These are phyloP conservation scores for Drosophila melanica DNA, from an alignment of 1,140 invertebrate species.

Conservation along the genomic window DNA sequence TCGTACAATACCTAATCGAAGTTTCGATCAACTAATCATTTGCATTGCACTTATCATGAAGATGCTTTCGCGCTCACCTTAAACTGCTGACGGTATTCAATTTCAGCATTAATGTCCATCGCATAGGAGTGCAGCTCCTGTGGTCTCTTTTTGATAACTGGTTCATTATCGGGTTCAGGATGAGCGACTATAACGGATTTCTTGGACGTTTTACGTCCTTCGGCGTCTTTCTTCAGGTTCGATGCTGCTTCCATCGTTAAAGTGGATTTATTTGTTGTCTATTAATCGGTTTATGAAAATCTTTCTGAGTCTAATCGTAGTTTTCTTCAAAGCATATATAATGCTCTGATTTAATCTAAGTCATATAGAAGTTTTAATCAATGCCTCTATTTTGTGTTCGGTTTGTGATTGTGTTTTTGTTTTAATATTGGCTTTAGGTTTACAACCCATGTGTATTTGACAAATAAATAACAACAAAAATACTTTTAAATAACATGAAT, in stretches of 20 bases:
- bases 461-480: no score
- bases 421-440: no score
- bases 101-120: constrained; percentile 30
- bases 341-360: not conserved
- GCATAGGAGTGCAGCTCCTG: constrained; percentile 34
- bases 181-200: constrained; percentile 49
- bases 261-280: no score
- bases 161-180: not conserved
- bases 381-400: no score
- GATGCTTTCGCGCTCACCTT: constrained; percentile 19
- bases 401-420: no score
- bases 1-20: constrained; percentile 42
- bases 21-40: no score
- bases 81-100: constrained; percentile 49
- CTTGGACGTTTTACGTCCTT: constrained; percentile 17
- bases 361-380: no score
- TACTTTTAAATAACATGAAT: no score
- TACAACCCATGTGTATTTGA: no score
- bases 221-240: not conserved
- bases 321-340: not conserved
- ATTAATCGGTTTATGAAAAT: not conserved
- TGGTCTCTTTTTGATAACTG: constrained; percentile 20
- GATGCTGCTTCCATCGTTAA: not conserved
- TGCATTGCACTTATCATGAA: no score
- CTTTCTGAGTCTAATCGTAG: not conserved